Conservation (phyloP, 35 echinoderm and acorn worm genomes). For the Diadema setosum region DNA sequence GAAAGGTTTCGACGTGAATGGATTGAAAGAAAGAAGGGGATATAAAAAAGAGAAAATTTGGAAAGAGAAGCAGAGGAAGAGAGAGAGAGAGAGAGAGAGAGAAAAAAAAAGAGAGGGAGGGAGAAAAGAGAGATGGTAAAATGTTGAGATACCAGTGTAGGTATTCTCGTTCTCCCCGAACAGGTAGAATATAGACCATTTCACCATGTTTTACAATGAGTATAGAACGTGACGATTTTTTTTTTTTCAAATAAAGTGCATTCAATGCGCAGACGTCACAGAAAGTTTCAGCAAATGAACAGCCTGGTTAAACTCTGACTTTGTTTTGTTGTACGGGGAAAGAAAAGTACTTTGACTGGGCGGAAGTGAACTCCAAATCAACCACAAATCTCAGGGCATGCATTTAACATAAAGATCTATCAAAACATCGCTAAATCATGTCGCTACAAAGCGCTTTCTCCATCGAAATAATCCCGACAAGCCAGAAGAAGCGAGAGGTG, state of each 20-base stretch:
- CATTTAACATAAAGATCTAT: neutral
- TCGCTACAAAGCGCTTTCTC: neutral
- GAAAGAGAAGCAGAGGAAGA: too few relatives aligned
- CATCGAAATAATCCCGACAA: neutral
- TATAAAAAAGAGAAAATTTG: too few relatives aligned
- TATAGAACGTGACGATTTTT: too few relatives aligned
- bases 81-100: neutral
- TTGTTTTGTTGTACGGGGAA: neutral
- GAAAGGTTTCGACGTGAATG: too few relatives aligned
- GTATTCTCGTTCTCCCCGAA: too few relatives aligned
- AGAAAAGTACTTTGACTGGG: neutral
- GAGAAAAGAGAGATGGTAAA: neutral
- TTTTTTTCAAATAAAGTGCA: too few relatives aligned
- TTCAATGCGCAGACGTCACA: neutral
- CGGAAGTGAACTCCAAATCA: too few relatives aligned
- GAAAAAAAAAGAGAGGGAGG: neutral
- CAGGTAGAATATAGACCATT: too few relatives aligned
- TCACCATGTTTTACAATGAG: too few relatives aligned
- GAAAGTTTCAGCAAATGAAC: neutral
- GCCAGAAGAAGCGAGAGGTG: neutral
- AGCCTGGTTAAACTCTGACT: neutral
- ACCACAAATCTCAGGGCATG: too few relatives aligned
- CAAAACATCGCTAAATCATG: neutral
- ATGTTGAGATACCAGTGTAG: too few relatives aligned
- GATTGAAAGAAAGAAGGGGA: too few relatives aligned